Conservation (phyloP, 1,140 invertebrate genomes). For the Cecropterus lyciades region DNA sequence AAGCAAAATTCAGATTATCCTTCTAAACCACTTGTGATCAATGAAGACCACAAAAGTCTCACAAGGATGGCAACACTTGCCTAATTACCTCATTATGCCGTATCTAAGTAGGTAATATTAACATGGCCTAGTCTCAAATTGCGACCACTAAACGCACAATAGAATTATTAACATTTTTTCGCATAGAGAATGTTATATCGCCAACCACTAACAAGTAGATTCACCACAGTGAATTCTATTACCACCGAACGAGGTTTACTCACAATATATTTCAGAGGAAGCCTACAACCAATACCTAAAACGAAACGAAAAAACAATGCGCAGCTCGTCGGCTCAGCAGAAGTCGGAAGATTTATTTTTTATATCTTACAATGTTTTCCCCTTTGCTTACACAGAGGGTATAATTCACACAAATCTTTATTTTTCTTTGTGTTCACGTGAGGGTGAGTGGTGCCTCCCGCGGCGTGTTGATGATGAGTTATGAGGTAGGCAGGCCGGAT, state of each 20-base stretch:
- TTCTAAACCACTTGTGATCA: too few relatives aligned
- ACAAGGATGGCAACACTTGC: too few relatives aligned
- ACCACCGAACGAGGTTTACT: neutral
- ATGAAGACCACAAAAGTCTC: too few relatives aligned
- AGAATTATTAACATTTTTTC: neutral
- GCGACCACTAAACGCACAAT: too few relatives aligned
- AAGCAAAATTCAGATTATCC: too few relatives aligned
- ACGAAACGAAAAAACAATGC: slow-evolving; percentile 27
- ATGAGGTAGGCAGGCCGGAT: slow-evolving; percentile 63
- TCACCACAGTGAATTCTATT: neutral
- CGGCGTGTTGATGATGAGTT: slow-evolving; percentile 78
- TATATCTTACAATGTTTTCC: slow-evolving; percentile 57
- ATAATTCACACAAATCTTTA: slow-evolving; percentile 80
- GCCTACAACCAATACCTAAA: neutral
- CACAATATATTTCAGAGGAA: slow-evolving; percentile 2
- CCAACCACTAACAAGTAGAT: neutral
- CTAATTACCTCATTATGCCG: too few relatives aligned
- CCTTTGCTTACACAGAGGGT: slow-evolving; percentile 63
- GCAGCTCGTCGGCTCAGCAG: slow-evolving; percentile 16
- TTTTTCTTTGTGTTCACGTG: slow-evolving; percentile 70
- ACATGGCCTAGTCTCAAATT: too few relatives aligned
- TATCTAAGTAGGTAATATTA: too few relatives aligned
- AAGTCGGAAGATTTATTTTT: slow-evolving; percentile 51
- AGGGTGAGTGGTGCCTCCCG: slow-evolving; percentile 60
- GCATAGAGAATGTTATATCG: too few relatives aligned